A percentile compares a stretch with the other conserved stretches of the same genome.
These are phyloP conservation scores for Rallus limicola DNA, from an alignment of 2,113 vertebrate species.

Conservation along the genomic window DNA sequence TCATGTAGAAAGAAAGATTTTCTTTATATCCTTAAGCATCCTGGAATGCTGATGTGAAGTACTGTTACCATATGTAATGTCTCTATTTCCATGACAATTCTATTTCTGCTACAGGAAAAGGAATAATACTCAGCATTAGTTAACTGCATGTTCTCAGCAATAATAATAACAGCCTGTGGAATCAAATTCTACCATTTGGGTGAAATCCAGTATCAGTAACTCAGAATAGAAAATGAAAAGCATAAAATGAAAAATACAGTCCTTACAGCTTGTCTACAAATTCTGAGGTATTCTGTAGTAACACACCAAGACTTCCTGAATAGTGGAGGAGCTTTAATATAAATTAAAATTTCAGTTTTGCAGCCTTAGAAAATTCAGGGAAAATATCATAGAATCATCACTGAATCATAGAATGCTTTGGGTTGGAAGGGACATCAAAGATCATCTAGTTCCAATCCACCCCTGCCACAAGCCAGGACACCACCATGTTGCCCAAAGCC, in stretches of 20 bases:
- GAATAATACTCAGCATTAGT: background rate
- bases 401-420: too few relatives aligned
- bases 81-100: background rate
- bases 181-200: background rate
- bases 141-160: background rate
- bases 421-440: too few relatives aligned
- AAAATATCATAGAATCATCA: too few relatives aligned
- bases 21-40: background rate
- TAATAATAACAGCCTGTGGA: background rate
- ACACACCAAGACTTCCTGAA: background rate
- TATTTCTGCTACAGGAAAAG: background rate
- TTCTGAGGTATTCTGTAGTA: background rate
- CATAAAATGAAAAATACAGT: background rate
- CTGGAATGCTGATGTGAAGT: background rate
- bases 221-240: background rate
- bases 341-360: background rate
- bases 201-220: background rate
- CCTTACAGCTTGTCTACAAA: background rate
- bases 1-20: background rate
- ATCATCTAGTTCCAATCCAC: too few relatives aligned
- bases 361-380: background rate
- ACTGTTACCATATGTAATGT: background rate
- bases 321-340: background rate
- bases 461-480: too few relatives aligned
- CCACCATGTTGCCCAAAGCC: too few relatives aligned